Conservation (phyloP, 2,113 vertebrate species). For the Phylloscopus whistleri region DNA sequence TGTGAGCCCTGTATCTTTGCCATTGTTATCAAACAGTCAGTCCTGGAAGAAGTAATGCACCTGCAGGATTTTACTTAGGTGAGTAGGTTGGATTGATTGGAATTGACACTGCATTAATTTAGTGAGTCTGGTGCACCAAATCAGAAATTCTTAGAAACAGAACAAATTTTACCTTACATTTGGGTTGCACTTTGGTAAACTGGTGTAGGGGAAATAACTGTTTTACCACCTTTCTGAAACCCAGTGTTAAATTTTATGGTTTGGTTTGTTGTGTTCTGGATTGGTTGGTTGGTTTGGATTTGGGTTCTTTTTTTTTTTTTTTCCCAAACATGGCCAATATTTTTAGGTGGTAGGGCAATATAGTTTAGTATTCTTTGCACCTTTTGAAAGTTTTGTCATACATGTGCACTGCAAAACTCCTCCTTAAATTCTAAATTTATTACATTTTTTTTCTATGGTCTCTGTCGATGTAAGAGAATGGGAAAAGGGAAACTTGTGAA, state of each 20-base stretch:
- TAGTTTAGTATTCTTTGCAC: not conserved
- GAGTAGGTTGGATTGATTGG: not conserved
- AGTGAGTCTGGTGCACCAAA: not conserved
- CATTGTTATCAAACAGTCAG: not conserved
- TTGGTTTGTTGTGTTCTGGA: not conserved
- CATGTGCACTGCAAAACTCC: not conserved
- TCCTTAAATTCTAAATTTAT: not conserved
- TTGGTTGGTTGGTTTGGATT: not conserved
- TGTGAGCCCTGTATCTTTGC: not conserved
- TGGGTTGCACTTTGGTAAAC: not conserved
- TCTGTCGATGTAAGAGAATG: not conserved
- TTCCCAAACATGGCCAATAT: fast-evolving
- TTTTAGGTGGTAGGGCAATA: not conserved
- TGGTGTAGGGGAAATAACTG: not conserved
- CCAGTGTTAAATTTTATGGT: not conserved
- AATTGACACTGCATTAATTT: not conserved
- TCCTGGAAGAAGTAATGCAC: not conserved
- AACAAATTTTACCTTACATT: not conserved
- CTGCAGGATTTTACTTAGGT: not conserved
- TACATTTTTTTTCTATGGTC: not conserved
- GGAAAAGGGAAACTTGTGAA: not conserved
- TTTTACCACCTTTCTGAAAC: not conserved
- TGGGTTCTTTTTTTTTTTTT: not conserved
- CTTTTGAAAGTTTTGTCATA: not conserved
- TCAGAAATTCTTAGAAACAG: not conserved